Conservation (phyloP, 1,140 invertebrate genomes). For the Hypsibius dujardini region DNA sequence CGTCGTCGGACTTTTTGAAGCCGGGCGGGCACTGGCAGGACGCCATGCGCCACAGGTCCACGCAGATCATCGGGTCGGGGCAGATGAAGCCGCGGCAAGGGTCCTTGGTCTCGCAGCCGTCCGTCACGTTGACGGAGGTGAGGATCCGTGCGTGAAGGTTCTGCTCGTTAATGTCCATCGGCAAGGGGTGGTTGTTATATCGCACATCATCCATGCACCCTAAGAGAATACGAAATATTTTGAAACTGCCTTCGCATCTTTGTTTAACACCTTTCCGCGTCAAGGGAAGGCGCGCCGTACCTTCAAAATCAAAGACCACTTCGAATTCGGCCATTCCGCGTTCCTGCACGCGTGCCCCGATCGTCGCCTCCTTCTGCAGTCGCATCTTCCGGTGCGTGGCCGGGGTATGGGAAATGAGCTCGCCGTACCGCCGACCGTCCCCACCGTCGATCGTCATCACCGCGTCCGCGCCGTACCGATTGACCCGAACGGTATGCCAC, state of each 20-base stretch:
- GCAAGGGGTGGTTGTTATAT: slow-evolving; percentile 74
- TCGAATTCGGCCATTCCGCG: slow-evolving; percentile 8
- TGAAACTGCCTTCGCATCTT: too few species aligned
- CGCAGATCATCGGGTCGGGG: slow-evolving; percentile 80
- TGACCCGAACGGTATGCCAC: slow-evolving; percentile 69
- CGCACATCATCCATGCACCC: slow-evolving; percentile 65
- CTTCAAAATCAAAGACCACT: slow-evolving; percentile 6
- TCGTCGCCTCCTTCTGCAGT: not conserved
- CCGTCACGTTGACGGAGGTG: too few species aligned
- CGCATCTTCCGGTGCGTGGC: not conserved
- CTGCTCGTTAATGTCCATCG: slow-evolving; percentile 51
- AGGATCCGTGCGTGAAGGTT: too few species aligned
- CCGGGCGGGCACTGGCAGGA: slow-evolving; percentile 7
- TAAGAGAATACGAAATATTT: too few species aligned
- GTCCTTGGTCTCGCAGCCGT: slow-evolving; percentile 72
- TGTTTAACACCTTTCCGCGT: too few species aligned
- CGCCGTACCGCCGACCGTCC: slow-evolving; percentile 79
- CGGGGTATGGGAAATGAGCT: slow-evolving; percentile 41
- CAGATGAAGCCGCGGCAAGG: too few species aligned
- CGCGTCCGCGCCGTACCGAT: slow-evolving; percentile 66
- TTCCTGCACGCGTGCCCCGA: not conserved
- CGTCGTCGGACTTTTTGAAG: slow-evolving; percentile 15
- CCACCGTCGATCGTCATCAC: slow-evolving; percentile 80
- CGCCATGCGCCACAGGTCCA: slow-evolving; percentile 57
- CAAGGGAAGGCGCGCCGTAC: too few species aligned